Base-by-base conservation (phyloP, 1,140 invertebrate genomes). In the Homalodisca vitripennis region DNA sequence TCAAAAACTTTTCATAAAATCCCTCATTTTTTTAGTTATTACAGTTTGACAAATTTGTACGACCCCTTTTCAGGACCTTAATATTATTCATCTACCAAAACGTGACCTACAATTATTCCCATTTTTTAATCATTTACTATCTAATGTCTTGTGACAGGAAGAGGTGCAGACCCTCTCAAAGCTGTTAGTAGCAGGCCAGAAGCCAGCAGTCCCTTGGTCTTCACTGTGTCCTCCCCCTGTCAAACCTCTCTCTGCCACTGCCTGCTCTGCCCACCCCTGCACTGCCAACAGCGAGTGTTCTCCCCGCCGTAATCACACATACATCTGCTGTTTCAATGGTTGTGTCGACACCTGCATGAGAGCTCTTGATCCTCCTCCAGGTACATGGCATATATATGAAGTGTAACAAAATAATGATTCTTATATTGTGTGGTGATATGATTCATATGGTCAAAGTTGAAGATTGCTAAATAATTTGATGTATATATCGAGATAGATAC, bases 281-380 rank as follows among this genome's bases (percentile, higher is more conserved):
- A 30, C 17, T 14, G 65, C 20, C 27, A 48, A 53, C 47, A 31
- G 22, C 1, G 48, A 51, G 1, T 67, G 65, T 53, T 24, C 32
- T 2, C 24, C 46, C n/a, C 24, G 46, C 1, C 13, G 53, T n/a
- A 67, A 67, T 22, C 10, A 53, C 30, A 67, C 65, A n/a, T 53
- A 53, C 26, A 22, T 67, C n/a, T 67, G 65, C 30, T 67, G 65
- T 27, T 67, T 67, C 65, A 67, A 67, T 30, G 65, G 65, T 17
- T 67, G 65, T 31, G 26, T 67, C 1, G 48, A 67, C 22, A 53
- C 65, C 2, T 67, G 65, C 30, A 51, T 67, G 46, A 46, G 46
- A 22, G 46, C 65, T 29, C 47, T 67, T n/a, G 65, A 67, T 53
- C 65, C 65, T 27, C 65, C 65, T 53, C 46, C 46, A 53, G 65